A percentile compares a stretch with the other conserved stretches of the same genome.
These are phyloP conservation scores for Dromas ardeola DNA, from an alignment of 2,113 vertebrate genomes.

Conservation along the genomic window DNA sequence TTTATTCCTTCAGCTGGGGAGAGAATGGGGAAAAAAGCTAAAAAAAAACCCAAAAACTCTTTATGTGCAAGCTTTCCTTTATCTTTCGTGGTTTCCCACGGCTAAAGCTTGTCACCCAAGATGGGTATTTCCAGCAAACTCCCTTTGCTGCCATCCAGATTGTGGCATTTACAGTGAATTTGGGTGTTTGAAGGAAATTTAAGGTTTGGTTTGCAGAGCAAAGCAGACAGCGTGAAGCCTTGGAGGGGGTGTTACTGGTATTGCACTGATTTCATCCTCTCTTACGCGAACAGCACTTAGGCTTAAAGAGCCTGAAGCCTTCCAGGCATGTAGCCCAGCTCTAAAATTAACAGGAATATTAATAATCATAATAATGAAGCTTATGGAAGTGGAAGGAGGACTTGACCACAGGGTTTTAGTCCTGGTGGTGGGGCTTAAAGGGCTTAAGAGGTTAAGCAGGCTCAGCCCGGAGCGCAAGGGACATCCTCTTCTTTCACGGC, in stretches of 20 bases:
- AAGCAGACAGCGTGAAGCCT: background rate
- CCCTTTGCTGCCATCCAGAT: accelerated
- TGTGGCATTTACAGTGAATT: accelerated
- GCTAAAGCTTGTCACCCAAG: too few relatives aligned
- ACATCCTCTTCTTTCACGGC: background rate
- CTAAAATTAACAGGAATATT: slow-evolving; percentile 28
- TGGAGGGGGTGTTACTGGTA: background rate
- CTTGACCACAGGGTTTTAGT: background rate
- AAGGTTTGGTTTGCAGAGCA: background rate
- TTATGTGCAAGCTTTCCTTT: background rate
- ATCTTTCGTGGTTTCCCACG: accelerated
- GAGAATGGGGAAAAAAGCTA: accelerated
- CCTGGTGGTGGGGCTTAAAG: background rate
- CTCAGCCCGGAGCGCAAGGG: background rate
- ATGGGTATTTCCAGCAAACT: background rate
- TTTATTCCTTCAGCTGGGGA: background rate
- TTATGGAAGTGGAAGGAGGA: background rate
- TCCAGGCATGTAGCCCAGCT: background rate
- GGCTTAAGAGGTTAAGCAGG: slow-evolving; percentile 4
- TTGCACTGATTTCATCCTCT: background rate
- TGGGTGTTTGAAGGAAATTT: background rate
- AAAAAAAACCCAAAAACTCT: background rate
- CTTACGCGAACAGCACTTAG: background rate
- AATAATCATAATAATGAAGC: background rate
- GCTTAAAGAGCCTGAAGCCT: background rate